Evolutionary conservation across 2,888 invertebrate species (phyloP).

Genomic region (Tortricodes alternella): DNA sequence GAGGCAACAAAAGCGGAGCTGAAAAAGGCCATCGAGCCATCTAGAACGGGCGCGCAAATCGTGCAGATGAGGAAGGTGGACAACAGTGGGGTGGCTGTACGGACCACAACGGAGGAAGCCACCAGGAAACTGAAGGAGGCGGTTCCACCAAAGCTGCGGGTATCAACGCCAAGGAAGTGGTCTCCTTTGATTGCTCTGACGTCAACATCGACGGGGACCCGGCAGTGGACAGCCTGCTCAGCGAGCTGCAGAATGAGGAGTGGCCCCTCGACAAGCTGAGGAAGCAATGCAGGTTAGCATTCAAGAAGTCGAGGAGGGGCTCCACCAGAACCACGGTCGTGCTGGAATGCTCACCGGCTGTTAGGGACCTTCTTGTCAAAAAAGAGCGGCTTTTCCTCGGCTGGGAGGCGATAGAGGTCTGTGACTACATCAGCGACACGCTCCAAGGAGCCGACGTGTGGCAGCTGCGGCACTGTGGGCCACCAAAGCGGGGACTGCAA

Average conservation of each 20-base stretch:
- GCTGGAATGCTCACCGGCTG: too few species aligned
- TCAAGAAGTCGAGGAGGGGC: too few species aligned
- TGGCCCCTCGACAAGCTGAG: background rate
- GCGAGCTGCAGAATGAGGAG: slow-evolving; percentile 8
- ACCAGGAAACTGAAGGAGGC: slow-evolving; percentile 19
- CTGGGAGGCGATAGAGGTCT: too few species aligned
- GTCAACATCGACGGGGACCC: rapidly evolving
- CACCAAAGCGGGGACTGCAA: too few species aligned
- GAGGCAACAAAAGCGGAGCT: slow-evolving; percentile 20
- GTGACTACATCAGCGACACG: too few species aligned
- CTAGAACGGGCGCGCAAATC: background rate
- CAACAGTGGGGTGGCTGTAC: slow-evolving; percentile 28
- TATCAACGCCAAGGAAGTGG: background rate
- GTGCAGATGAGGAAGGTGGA: slow-evolving; percentile 20
- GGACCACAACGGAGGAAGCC: slow-evolving; percentile 7
- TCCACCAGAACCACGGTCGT: too few species aligned
- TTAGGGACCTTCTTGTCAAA: too few species aligned
- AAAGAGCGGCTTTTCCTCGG: too few species aligned
- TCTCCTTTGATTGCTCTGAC: slow-evolving; percentile 18
- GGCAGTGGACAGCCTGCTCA: background rate
- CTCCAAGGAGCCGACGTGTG: too few species aligned
- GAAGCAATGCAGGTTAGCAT: too few species aligned
- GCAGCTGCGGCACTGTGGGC: too few species aligned
- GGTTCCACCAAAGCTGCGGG: slow-evolving; percentile 4
- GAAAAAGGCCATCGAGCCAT: background rate